phyloP scores from a whole-genome alignment of 2,113 vertebrate genomes.

The Diphyllodes magnificus region DNA sequence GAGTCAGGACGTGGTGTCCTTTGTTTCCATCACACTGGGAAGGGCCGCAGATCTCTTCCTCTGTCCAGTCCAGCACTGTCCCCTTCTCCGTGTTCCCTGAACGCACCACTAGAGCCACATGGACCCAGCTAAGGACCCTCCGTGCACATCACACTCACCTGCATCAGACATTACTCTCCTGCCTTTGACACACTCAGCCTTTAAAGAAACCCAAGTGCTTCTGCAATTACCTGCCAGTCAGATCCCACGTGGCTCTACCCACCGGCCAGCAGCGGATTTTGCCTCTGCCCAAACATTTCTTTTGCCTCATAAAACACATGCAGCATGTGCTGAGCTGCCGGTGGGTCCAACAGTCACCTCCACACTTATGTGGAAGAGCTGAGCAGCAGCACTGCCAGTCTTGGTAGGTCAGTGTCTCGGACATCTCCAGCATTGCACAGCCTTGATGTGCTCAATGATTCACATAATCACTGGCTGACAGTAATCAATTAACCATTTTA shows the following conservation, averaged over 20 bases:
- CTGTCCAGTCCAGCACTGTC: rapidly evolving
- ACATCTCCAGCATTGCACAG: not conserved
- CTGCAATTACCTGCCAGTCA: not conserved
- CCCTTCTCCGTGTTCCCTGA: not conserved
- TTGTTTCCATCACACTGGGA: not conserved
- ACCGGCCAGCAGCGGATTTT: not conserved
- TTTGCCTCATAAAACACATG: not conserved
- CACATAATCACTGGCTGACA: not conserved
- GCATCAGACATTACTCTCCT: not conserved
- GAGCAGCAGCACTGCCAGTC: not conserved
- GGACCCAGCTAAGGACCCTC: not conserved
- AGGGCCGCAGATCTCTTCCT: not conserved
- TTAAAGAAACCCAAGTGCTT: not conserved
- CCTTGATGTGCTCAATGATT: not conserved
- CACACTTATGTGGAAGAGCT: rapidly evolving
- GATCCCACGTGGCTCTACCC: rapidly evolving
- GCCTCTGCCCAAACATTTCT: not conserved
- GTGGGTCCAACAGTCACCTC: not conserved
- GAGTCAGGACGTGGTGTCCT: not conserved
- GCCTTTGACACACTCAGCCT: not conserved
- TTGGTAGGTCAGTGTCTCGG: not conserved
- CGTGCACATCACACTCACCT: rapidly evolving
- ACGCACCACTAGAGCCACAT: rapidly evolving
- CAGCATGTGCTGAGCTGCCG: rapidly evolving
- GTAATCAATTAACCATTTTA: not conserved